phyloP scores from a whole-genome alignment of 2,888 invertebrate species.

The Eristalis tenax region DNA sequence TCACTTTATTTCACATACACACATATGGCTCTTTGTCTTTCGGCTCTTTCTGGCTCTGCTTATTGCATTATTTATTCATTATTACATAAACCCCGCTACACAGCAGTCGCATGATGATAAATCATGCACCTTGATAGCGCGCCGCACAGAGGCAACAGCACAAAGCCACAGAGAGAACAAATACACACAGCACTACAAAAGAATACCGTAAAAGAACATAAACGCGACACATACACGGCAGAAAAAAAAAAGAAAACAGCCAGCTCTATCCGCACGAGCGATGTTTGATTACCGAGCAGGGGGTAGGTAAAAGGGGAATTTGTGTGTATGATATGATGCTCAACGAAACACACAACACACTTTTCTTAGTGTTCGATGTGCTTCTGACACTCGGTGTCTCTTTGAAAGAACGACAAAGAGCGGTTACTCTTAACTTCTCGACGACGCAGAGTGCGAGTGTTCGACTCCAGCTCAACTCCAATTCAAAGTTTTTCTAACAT shows the following conservation, averaged over 20 bases:
- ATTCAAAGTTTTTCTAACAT: not conserved
- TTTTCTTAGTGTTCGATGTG: not conserved
- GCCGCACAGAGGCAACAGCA: conserved; percentile 42
- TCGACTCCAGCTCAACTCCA: not conserved
- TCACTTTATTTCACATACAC: conserved; percentile 16
- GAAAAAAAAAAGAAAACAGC: not conserved
- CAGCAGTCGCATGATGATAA: conserved; percentile 61
- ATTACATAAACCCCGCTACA: conserved; percentile 70
- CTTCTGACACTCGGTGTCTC: not conserved
- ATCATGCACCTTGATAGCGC: conserved; percentile 70
- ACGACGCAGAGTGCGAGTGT: not conserved
- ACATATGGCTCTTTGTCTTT: conserved; percentile 60
- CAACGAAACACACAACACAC: not conserved
- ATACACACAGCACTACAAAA: conserved; percentile 54
- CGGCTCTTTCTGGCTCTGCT: conserved; percentile 55
- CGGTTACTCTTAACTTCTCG: not conserved
- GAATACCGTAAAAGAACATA: conserved; percentile 66
- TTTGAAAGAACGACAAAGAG: not conserved
- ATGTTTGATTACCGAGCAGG: not conserved
- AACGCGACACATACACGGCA: conserved; percentile 17
- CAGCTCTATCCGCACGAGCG: not conserved
- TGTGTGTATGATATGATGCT: not conserved
- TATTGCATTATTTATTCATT: conserved; percentile 71
- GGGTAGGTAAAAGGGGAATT: not conserved
- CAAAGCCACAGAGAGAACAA: conserved; percentile 12